Base-by-base conservation (phyloP, 2,888 invertebrate species). In the Fragum whitleyi region DNA sequence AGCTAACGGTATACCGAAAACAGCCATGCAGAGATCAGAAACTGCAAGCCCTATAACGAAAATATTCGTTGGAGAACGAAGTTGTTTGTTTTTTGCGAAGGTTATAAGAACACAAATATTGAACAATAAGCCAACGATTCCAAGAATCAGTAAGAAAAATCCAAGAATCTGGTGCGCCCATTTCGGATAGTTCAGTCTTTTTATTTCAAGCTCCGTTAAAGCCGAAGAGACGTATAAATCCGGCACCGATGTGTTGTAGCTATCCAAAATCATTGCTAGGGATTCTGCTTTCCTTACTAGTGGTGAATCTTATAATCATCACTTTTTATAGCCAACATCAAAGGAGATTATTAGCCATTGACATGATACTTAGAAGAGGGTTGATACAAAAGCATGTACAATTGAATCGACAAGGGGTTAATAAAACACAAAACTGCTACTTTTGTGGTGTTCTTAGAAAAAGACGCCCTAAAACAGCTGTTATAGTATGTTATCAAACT, bases 21-120 rank as follows among this genome's bases (percentile, higher is more conserved):
- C 23, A 5, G 83, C 59, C 88, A 91, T 89, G 7, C 80, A 67
- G 9, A 91, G 74, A 67, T 91, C 91, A 23, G 87, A 87, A 1
- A 79, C 28, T 14, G 86, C 77, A n/a, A 91, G 73, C 2, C 88
- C 77, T 19, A 91, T 78, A n/a, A 91, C 87, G 69, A 90, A 91
- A 0, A 86, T 53, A 72, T 91, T 91, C 16, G 90, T 89, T 1
- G 90, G 86, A 0, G 89, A 89, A 9, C 87, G 76, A 5, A 91
- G 76, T 0, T 86, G 77, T 75, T 89, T 90, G 57, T 83, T 80
- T 62, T 85, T 88, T n/a, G 71, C 55, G 59, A 89, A 86, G 11
- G 86, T 86, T 57, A 82, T 21, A 26, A 87, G 73, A 61, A 85
- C 83, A 67, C 85, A 59, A 16, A 78, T 59, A 73, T 87, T 90